Evolutionary conservation across 2,797 vertebrate genomes (phyloP).

Genomic region (Malurus leucopterus): DNA sequence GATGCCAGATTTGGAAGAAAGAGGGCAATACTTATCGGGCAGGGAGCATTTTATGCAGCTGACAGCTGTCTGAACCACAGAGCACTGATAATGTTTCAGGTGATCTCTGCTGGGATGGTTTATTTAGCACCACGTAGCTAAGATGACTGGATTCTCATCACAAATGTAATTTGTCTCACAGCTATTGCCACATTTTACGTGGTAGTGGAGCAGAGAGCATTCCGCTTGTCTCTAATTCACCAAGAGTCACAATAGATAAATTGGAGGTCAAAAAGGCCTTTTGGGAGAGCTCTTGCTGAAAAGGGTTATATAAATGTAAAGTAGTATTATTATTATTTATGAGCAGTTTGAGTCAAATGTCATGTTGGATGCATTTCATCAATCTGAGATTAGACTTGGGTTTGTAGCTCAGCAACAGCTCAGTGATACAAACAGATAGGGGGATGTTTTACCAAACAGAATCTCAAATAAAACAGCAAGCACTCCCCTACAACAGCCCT

Average conservation of each 20-base stretch:
- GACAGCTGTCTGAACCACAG: not conserved
- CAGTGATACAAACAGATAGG: slow-evolving; percentile 11
- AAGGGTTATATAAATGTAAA: slow-evolving; percentile 48
- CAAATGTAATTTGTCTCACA: not conserved
- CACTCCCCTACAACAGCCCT: not conserved
- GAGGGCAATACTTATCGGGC: not conserved
- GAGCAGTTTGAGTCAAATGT: slow-evolving; percentile 48
- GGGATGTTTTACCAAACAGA: slow-evolving; percentile 55
- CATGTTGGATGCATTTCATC: slow-evolving; percentile 44
- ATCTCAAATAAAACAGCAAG: slow-evolving; percentile 33
- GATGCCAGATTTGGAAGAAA: not conserved
- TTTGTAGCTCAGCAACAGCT: slow-evolving; percentile 33
- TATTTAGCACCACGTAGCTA: not conserved
- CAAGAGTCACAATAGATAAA: slow-evolving; percentile 39
- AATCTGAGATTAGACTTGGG: slow-evolving; percentile 34
- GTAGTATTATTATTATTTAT: slow-evolving; percentile 51
- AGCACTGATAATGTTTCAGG: not conserved
- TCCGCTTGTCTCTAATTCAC: not conserved
- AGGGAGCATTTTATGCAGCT: not conserved
- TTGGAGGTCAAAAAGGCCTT: slow-evolving; percentile 39
- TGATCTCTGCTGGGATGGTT: slow-evolving; percentile 6
- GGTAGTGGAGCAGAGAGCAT: not conserved
- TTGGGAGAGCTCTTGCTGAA: slow-evolving; percentile 31
- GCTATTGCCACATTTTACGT: not conserved
- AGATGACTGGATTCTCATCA: not conserved